Conservation (phyloP, 2,113 vertebrate genomes). For the Jacana jacana region DNA sequence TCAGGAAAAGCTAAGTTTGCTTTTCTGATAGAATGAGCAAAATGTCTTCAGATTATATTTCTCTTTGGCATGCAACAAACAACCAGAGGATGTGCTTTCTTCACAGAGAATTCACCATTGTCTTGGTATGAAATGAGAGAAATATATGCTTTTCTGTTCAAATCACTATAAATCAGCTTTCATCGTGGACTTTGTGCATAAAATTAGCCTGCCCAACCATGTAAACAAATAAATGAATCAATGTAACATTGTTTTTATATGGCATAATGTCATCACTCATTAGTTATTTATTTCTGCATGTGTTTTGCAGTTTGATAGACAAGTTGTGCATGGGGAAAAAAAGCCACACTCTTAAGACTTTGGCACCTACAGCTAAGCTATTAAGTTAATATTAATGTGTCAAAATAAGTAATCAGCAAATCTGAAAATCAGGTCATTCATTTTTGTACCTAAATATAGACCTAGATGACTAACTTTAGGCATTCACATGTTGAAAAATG, state of each 20-base stretch:
- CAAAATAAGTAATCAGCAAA: conserved; percentile 60
- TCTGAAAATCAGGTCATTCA: conserved; percentile 52
- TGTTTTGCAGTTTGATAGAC: conserved; percentile 43
- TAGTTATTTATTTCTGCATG: conserved; percentile 35
- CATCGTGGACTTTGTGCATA: background rate
- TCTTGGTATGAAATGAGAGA: background rate
- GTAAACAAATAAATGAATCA: conserved; percentile 56
- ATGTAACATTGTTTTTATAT: conserved; percentile 20
- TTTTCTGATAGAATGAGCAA: background rate
- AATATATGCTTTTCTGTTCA: conserved; percentile 1
- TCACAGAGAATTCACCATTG: conserved; percentile 14
- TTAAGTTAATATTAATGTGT: conserved; percentile 34
- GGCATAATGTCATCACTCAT: conserved; percentile 28
- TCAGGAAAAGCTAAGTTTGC: background rate
- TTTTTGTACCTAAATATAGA: conserved; percentile 58
- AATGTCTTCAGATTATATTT: background rate
- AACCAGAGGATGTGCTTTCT: background rate
- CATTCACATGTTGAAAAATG: conserved; percentile 51
- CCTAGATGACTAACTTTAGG: conserved; percentile 62
- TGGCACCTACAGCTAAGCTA: conserved; percentile 56
- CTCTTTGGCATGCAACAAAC: background rate
- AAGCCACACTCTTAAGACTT: background rate
- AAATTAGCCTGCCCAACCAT: conserved; percentile 11
- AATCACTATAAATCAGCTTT: conserved; percentile 20
- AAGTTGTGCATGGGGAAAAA: background rate